Evolutionary conservation across 2,888 invertebrate genomes (phyloP).

Genomic region (Germaria angustata): DNA sequence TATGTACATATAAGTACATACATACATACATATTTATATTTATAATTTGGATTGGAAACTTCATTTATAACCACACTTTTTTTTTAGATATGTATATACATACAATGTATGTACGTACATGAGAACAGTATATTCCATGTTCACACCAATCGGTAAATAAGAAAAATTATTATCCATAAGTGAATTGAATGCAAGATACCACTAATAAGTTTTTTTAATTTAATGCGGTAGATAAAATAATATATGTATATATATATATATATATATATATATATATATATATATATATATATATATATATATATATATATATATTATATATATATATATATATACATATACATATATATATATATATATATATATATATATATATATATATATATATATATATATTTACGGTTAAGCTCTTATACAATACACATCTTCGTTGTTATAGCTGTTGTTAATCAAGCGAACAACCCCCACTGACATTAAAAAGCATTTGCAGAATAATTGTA

Average conservation of each 20-base stretch:
- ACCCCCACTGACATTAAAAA: conserved; percentile 39
- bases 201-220: too few relatives aligned
- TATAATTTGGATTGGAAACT: too few relatives aligned
- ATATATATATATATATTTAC: too few relatives aligned
- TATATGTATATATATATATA: not conserved
- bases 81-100: too few relatives aligned
- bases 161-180: too few relatives aligned
- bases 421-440: not conserved
- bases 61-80: too few relatives aligned
- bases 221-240: too few relatives aligned
- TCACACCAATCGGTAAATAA: too few relatives aligned
- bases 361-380: not conserved
- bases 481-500: not conserved
- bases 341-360: not conserved
- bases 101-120: too few relatives aligned
- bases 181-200: too few relatives aligned
- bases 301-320: not conserved
- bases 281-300: not conserved
- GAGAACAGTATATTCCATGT: too few relatives aligned
- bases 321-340: not conserved
- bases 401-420: conserved; percentile 36
- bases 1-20: not conserved
- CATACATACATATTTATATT: not conserved
- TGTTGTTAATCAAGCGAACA: conserved; percentile 23
- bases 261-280: not conserved